Conservation (phyloP, 2,888 invertebrate species). For the Spisula solida region DNA sequence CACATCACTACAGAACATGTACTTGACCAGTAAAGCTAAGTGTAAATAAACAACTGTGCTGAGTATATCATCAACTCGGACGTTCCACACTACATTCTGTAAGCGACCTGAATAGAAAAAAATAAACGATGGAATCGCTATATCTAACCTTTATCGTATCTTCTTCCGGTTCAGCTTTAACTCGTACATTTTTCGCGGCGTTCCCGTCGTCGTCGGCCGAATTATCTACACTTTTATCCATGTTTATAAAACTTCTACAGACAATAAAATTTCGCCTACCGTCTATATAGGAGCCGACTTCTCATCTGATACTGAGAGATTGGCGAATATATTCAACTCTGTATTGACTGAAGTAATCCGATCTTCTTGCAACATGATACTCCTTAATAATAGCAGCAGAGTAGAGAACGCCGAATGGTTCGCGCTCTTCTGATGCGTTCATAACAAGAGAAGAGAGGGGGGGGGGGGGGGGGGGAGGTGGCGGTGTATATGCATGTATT, state of each 20-base stretch:
- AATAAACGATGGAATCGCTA: constrained; percentile 11
- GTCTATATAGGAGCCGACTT: constrained; percentile 38
- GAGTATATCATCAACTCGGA: no score
- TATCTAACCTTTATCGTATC: constrained; percentile 64
- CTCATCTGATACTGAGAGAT: constrained; percentile 55
- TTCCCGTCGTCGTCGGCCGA: constrained; percentile 35
- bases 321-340: constrained; percentile 54
- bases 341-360: constrained; percentile 67
- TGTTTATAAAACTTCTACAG: constrained; percentile 31
- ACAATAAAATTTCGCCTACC: constrained; percentile 56
- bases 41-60: no score
- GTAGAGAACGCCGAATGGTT: constrained; percentile 38
- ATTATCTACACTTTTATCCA: constrained; percentile 47
- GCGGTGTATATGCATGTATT: background rate
- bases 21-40: no score
- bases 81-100: no score
- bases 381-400: constrained; percentile 57
- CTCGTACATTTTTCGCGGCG: constrained; percentile 19
- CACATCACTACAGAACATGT: no score
- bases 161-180: constrained; percentile 53
- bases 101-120: background rate
- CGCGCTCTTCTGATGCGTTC: constrained; percentile 29
- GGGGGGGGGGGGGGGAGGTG: background rate
- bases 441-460: constrained; percentile 4
- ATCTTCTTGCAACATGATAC: constrained; percentile 61